Evolutionary conservation across 2,797 vertebrate species (phyloP).

Genomic region (Dromococcyx pavoninus): DNA sequence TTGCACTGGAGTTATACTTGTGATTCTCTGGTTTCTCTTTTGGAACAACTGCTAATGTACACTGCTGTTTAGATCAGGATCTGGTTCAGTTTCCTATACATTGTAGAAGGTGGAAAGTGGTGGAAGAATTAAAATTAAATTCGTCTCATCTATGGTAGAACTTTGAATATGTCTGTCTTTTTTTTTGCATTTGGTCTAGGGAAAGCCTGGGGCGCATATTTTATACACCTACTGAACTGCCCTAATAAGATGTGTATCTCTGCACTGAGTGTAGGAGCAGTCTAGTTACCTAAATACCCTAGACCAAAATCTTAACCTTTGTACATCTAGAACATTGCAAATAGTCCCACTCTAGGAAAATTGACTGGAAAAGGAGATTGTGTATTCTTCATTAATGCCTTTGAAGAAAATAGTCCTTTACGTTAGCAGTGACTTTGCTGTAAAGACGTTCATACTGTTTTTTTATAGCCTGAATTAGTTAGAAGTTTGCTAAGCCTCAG

Average conservation of each 20-base stretch:
- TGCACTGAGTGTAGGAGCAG: neutral
- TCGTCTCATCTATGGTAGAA: neutral
- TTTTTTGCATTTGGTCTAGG: conserved; percentile 3
- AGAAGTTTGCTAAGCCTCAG: neutral
- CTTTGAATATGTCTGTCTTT: neutral
- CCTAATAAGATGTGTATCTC: conserved; percentile 21
- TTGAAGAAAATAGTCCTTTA: neutral
- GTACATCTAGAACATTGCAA: neutral
- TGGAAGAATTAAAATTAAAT: neutral
- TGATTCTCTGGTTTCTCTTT: conserved; percentile 23
- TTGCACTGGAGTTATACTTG: neutral
- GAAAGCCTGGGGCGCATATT: conserved; percentile 52
- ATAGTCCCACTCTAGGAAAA: neutral
- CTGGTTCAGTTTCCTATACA: neutral
- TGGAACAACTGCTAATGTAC: neutral
- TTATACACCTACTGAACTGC: conserved; percentile 31
- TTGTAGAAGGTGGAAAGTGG: neutral
- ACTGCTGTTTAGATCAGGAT: neutral
- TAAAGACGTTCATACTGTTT: neutral
- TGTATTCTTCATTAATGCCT: neutral
- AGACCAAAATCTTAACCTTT: neutral
- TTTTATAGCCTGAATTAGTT: neutral
- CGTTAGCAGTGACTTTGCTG: neutral
- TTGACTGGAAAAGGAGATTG: neutral
- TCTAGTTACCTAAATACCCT: neutral